A percentile compares a stretch with the other conserved stretches of the same genome.
These are phyloP conservation scores for Pseudochirops cupreus DNA, from an alignment of 2,797 vertebrate genomes.

Conservation along the genomic window DNA sequence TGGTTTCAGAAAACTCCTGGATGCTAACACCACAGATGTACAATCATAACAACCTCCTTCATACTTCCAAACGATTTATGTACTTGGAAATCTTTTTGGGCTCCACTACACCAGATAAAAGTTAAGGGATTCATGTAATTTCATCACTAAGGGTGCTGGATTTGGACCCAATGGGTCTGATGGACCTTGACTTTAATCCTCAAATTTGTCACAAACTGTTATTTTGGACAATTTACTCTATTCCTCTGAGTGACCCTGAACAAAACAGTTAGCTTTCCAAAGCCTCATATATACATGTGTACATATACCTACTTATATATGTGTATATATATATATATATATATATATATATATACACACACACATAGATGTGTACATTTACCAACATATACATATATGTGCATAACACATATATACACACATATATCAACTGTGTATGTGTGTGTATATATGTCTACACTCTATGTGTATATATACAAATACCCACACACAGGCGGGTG, in stretches of 20 bases:
- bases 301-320: neutral
- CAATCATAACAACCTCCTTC: neutral
- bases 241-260: neutral
- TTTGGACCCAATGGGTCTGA: neutral
- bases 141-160: neutral
- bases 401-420: neutral
- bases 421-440: no score
- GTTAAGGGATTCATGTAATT: neutral
- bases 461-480: neutral
- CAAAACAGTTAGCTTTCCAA: neutral
- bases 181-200: neutral
- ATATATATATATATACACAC: neutral
- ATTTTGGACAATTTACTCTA: neutral
- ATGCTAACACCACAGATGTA: neutral
- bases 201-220: neutral
- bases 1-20: neutral
- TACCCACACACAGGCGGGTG: neutral
- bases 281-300: neutral
- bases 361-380: no score
- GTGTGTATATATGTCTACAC: neutral
- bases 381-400: neutral
- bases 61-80: neutral
- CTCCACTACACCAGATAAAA: neutral
- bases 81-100: neutral
- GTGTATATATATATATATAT: neutral